Evolutionary conservation across 2,113 vertebrate genomes (phyloP), one percentile per base, ranked within the genome.

Genomic region (Catharus minimus): DNA sequence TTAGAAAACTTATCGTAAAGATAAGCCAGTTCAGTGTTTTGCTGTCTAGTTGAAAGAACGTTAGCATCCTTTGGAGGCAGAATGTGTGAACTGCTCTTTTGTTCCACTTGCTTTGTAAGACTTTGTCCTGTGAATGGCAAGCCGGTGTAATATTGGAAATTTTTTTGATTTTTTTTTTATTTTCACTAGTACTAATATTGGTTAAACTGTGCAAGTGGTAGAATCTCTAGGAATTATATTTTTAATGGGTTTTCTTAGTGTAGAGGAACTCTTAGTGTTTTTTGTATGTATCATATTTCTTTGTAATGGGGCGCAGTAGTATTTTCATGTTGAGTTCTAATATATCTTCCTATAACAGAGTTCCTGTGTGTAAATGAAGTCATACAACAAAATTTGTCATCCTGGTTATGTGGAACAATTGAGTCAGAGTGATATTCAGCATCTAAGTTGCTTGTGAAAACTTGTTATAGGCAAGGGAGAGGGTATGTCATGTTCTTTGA

Each of bases 1-100:
- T 80, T 67, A 72, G 55, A 76, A 76, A 76, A 65, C 18, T 68
- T 88, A 61, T 0, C 36, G 38, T 82, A 75, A 66, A 93, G 64
- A 71, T 88, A 91, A 88, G 43, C 39, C 28, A 32, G 76, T 43
- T 83, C 23, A 82, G n/a, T 39, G 28, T 92, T 80, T 32, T 93
- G 47, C 52, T 82, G 6, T 62, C 36, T 82, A 47, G n/a, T 39
- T 91, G 60, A 36, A 89, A 80, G 61, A 80, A 56, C 0, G 0
- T 89, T 69, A 80, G 16, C 68, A 76, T 94, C 65, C 61, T 88
- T 94, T 78, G 73, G 60, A 75, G 86, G 49, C 38, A 60, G 66
- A 89, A 71, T 0, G 0, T 49, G 28, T 68, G 62, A 89, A 72
- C 30, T 82, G 41, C n/a, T 86, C 21, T 90, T 83, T 17, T 67